A percentile compares a stretch with the other conserved stretches of the same genome.
Evolutionary conservation across 2,888 invertebrate species (phyloP).

Genomic region (Drosophila cyrtoloma): DNA sequence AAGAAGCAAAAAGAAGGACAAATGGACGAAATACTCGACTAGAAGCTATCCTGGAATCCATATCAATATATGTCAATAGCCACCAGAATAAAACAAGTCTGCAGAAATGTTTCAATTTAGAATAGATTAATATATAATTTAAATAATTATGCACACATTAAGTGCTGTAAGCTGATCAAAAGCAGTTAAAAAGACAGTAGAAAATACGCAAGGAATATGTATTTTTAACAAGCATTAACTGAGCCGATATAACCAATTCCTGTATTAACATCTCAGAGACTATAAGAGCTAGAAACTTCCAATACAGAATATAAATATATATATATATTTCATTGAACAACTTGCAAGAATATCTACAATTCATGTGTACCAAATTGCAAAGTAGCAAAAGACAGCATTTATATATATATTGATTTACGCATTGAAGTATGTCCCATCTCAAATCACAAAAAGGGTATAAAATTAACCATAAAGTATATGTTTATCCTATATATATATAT

Average conservation of each 20-base stretch:
- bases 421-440: neutral
- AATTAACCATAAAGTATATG: conserved; percentile 30
- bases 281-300: no score
- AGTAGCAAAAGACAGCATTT: neutral
- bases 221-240: neutral
- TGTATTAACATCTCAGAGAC: neutral
- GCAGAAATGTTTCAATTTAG: neutral
- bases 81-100: neutral
- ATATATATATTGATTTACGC: neutral
- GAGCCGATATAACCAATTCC: neutral
- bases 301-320: no score
- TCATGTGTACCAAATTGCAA: neutral
- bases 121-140: neutral
- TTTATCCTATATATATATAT: conserved; percentile 15
- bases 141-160: neutral
- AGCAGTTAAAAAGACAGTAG: neutral
- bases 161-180: neutral
- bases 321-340: neutral
- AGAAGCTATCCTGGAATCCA: neutral
- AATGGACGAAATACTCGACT: neutral
- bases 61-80: no score
- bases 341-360: neutral
- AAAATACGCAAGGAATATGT: neutral
- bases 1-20: neutral
- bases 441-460: conserved; percentile 17